phyloP scores from a whole-genome alignment of 53 echinoderm and acorn worm genomes.

The Stichopus horrens region DNA sequence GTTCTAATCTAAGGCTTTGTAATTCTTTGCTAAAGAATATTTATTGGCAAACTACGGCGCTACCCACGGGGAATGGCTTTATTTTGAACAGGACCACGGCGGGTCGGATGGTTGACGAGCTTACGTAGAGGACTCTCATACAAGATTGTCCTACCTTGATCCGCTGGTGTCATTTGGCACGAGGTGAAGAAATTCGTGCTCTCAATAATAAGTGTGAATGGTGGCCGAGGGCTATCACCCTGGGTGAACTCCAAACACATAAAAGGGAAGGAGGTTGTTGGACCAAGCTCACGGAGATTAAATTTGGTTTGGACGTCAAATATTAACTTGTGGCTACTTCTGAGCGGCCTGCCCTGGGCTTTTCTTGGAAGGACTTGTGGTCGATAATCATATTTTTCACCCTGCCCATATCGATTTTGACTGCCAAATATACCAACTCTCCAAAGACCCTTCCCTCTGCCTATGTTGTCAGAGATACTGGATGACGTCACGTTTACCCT shows the following conservation, averaged over 20 bases:
- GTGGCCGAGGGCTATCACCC: conserved; percentile 67
- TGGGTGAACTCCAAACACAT: conserved; percentile 80
- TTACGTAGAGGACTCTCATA: neutral
- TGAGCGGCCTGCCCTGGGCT: conserved; percentile 49
- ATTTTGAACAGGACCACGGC: neutral
- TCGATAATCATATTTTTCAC: conserved; percentile 52
- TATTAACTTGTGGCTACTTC: conserved; percentile 34
- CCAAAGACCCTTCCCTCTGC: conserved; percentile 69
- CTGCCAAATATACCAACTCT: conserved; percentile 76
- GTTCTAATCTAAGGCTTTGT: neutral
- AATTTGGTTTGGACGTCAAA: conserved; percentile 55
- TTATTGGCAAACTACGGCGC: neutral
- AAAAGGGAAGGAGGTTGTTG: conserved; percentile 57
- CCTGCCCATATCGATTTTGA: conserved; percentile 53
- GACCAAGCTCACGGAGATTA: conserved; percentile 61
- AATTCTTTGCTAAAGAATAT: neutral
- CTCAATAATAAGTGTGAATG: conserved; percentile 60
- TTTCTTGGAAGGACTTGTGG: conserved; percentile 61
- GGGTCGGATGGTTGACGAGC: neutral
- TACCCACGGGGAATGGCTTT: neutral
- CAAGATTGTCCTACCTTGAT: conserved; percentile 31
- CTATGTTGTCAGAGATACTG: conserved; percentile 15
- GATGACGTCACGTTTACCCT: conserved; percentile 52
- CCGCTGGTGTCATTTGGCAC: conserved; percentile 43
- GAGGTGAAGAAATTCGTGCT: conserved; percentile 35